Conservation (phyloP, 2,888 invertebrate genomes). For the Tipula confusa region DNA sequence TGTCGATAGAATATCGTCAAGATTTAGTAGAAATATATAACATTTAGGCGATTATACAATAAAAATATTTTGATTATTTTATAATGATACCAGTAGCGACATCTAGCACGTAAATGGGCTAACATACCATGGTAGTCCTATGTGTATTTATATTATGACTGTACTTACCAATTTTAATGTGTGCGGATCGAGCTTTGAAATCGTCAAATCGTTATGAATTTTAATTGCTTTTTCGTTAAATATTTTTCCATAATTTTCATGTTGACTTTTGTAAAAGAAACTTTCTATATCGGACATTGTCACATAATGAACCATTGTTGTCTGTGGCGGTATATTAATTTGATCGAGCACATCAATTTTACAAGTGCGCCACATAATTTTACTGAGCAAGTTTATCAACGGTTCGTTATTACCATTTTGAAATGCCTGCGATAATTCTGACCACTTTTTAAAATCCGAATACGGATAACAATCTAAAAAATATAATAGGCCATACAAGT, state of each 20-base stretch:
- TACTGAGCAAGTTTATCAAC: slow-evolving; percentile 53
- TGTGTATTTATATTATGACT: too few relatives aligned
- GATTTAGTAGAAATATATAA: too few relatives aligned
- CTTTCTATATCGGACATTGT: slow-evolving; percentile 68
- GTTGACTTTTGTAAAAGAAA: slow-evolving; percentile 65
- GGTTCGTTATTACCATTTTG: slow-evolving; percentile 33
- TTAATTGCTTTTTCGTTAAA: slow-evolving; percentile 49
- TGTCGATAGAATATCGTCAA: too few relatives aligned
- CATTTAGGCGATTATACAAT: too few relatives aligned
- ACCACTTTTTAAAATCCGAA: slow-evolving; percentile 36
- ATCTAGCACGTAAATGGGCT: too few relatives aligned
- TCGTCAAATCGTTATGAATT: not conserved
- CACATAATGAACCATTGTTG: slow-evolving; percentile 55
- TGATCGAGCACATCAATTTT: slow-evolving; percentile 64
- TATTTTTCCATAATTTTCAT: slow-evolving; percentile 51
- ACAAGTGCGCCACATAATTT: slow-evolving; percentile 64
- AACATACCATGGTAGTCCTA: too few relatives aligned
- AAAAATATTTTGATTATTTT: too few relatives aligned
- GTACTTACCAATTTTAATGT: slow-evolving; percentile 47
- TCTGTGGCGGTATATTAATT: slow-evolving; percentile 63
- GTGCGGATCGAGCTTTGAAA: not conserved
- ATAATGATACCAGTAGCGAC: too few relatives aligned
- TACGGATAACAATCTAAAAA: slow-evolving; percentile 48
- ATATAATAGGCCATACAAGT: slow-evolving; percentile 47
- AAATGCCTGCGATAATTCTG: slow-evolving; percentile 38